These are phyloP conservation scores for Molanna angustata DNA, from an alignment of 2,888 invertebrate species.

Conservation along the genomic window DNA sequence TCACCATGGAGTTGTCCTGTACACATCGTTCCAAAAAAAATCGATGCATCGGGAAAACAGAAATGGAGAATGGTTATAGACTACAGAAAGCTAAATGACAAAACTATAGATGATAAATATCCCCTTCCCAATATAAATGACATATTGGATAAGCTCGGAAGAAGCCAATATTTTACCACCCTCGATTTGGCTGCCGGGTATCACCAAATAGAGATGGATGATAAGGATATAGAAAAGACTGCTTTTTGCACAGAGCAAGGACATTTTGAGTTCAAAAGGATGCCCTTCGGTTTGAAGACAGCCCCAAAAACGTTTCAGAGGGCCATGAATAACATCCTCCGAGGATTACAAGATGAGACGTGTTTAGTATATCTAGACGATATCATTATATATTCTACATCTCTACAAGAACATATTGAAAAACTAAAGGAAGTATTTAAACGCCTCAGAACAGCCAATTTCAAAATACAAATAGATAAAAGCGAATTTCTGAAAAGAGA, in stretches of 20 bases:
- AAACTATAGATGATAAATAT: conserved; percentile 37
- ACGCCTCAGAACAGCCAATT: conserved; percentile 25
- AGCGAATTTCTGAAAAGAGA: not conserved
- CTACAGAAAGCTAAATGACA: conserved; percentile 40
- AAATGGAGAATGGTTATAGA: conserved; percentile 40
- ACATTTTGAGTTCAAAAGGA: conserved; percentile 1
- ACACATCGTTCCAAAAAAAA: conserved; percentile 39
- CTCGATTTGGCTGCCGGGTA: conserved; percentile 3
- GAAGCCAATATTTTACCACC: conserved; percentile 25
- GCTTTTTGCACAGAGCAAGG: not conserved
- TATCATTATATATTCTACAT: not conserved
- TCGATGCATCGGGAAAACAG: conserved; percentile 33
- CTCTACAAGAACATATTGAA: not conserved
- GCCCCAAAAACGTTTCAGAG: conserved; percentile 1
- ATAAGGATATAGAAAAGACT: not conserved
- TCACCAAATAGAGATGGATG: conserved; percentile 5
- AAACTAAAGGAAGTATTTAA: conserved; percentile 1
- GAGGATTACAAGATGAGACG: not conserved
- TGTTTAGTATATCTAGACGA: conserved; percentile 4
- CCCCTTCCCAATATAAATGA: conserved; percentile 32
- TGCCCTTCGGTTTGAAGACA: not conserved
- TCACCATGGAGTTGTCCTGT: conserved; percentile 30
- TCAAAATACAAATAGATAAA: conserved; percentile 41
- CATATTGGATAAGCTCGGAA: conserved; percentile 26
- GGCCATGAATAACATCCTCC: not conserved